phyloP scores from a whole-genome alignment of 2,888 invertebrate genomes.

The Carpatolechia fugitivella region DNA sequence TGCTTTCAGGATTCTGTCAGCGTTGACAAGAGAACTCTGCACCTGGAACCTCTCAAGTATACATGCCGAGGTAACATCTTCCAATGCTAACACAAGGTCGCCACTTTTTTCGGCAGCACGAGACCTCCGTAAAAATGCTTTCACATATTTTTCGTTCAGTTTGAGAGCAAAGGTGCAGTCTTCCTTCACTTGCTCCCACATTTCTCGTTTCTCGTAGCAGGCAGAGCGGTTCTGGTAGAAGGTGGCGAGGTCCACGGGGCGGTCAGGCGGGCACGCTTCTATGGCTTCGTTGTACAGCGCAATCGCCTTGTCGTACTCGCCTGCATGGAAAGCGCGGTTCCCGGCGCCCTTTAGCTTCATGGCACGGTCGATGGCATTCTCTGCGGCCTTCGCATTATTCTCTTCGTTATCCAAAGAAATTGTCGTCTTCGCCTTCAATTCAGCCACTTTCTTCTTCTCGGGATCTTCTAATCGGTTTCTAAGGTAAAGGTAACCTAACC shows the following conservation, averaged over 20 bases:
- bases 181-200: slow-evolving; percentile 89
- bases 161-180: slow-evolving; percentile 93
- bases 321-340: slow-evolving; percentile 90
- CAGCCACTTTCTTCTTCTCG: slow-evolving; percentile 75
- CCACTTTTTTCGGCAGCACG: slow-evolving; percentile 90
- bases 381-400: slow-evolving; percentile 58
- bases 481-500: slow-evolving; percentile 89
- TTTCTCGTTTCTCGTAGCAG: slow-evolving; percentile 93
- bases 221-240: slow-evolving; percentile 98
- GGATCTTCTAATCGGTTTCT: slow-evolving; percentile 78
- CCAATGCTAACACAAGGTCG: slow-evolving; percentile 88
- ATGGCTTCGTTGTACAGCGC: slow-evolving; percentile 95
- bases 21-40: slow-evolving; percentile 87
- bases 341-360: slow-evolving; percentile 92
- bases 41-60: slow-evolving; percentile 94
- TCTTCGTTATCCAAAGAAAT: slow-evolving; percentile 82
- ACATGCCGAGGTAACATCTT: slow-evolving; percentile 96
- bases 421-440: slow-evolving; percentile 74
- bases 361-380: slow-evolving; percentile 85
- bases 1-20: slow-evolving; percentile 93
- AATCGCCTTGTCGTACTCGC: slow-evolving; percentile 95
- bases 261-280: slow-evolving; percentile 88
- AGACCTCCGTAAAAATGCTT: slow-evolving; percentile 91
- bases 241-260: slow-evolving; percentile 88
- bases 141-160: slow-evolving; percentile 90